phyloP scores from a whole-genome alignment of 1,140 invertebrate species.

The Calephelis nemesis region DNA sequence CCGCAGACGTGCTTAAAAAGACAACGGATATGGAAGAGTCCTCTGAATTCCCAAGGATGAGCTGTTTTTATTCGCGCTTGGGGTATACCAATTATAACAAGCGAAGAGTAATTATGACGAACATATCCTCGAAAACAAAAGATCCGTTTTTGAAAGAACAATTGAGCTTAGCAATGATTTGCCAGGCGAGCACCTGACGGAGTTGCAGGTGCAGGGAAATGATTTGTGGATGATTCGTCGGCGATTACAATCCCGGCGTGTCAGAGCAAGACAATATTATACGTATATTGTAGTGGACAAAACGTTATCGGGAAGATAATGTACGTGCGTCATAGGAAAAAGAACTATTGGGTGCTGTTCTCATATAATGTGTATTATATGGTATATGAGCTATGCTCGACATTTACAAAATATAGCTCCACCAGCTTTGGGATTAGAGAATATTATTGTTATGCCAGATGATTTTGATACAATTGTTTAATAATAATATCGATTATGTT shows the following conservation, averaged over 20 bases:
- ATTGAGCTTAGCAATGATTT: no score
- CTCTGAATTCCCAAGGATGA: no score
- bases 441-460: slow-evolving; percentile 20
- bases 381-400: slow-evolving; percentile 15
- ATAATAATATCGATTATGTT: no score
- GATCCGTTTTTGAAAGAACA: no score
- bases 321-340: slow-evolving; percentile 20
- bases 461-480: background rate
- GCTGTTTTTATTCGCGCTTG: no score
- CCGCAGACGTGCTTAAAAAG: slow-evolving; percentile 23
- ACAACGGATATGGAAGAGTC: background rate
- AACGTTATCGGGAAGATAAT: slow-evolving; percentile 17
- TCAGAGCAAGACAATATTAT: slow-evolving; percentile 20
- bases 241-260: slow-evolving; percentile 14
- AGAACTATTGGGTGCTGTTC: slow-evolving; percentile 14
- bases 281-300: slow-evolving; percentile 3
- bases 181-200: no score
- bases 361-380: slow-evolving; percentile 20
- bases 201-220: no score
- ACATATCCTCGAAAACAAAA: no score
- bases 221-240: background rate
- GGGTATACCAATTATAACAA: no score
- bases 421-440: slow-evolving; percentile 17
- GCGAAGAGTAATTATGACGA: no score
- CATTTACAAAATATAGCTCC: slow-evolving; percentile 2